phyloP scores from a whole-genome alignment of 2,797 vertebrate genomes.

The Apogon hyalosoma region DNA sequence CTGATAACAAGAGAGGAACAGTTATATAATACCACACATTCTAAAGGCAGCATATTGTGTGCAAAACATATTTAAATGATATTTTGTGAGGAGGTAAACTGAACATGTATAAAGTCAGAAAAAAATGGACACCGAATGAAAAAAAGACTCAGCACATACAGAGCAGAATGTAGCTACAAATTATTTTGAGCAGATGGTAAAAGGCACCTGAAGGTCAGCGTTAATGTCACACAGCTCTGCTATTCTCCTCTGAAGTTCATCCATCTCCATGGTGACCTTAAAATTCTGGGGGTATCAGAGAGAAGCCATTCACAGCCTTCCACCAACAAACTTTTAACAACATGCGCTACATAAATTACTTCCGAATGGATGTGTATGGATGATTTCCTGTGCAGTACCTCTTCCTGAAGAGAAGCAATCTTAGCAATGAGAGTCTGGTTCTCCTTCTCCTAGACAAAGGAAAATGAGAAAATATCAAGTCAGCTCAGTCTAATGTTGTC shows the following conservation, averaged over 20 bases:
- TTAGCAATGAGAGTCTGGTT: slow-evolving; percentile 87
- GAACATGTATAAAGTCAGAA: not conserved
- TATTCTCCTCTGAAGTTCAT: slow-evolving; percentile 88
- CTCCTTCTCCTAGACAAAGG: slow-evolving; percentile 86
- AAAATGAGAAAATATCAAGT: not conserved
- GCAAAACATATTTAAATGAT: not conserved
- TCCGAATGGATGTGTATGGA: not conserved
- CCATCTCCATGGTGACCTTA: slow-evolving; percentile 84
- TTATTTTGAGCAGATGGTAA: not conserved
- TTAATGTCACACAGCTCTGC: slow-evolving; percentile 84
- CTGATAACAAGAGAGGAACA: slow-evolving; percentile 66
- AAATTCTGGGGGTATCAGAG: slow-evolving; percentile 82
- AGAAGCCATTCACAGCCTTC: slow-evolving; percentile 1
- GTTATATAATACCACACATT: slow-evolving; percentile 1
- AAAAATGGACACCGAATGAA: not conserved
- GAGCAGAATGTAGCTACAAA: not conserved
- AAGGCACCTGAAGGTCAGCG: slow-evolving; percentile 87
- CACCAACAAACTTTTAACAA: slow-evolving; percentile 3
- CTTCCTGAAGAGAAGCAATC: slow-evolving; percentile 89
- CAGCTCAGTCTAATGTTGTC: no score
- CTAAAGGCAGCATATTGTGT: not conserved
- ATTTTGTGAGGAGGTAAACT: not conserved
- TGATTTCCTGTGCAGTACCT: slow-evolving; percentile 80
- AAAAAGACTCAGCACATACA: not conserved
- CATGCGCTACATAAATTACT: not conserved